Conservation (phyloP, 2,113 vertebrate genomes). For the Willisornis vidua region DNA sequence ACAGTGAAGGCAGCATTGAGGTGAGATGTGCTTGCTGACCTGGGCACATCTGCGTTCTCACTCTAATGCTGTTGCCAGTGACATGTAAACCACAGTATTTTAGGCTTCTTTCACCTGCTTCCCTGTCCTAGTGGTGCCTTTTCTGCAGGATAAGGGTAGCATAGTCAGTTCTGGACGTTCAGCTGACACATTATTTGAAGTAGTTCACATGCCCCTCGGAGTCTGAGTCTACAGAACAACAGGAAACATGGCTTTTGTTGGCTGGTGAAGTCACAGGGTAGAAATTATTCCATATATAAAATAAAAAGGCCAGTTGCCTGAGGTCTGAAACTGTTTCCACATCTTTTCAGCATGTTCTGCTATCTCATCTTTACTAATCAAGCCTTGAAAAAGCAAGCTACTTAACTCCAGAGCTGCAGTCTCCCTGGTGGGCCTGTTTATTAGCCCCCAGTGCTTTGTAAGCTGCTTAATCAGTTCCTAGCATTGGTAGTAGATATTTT, state of each 20-base stretch:
- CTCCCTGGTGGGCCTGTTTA: conserved; percentile 64
- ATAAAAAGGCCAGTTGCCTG: neutral
- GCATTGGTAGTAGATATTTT: conserved; percentile 63
- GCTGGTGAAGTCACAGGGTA: conserved; percentile 25
- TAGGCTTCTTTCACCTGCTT: neutral
- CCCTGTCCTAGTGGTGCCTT: neutral
- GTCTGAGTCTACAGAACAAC: neutral
- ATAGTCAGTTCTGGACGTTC: neutral
- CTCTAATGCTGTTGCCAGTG: neutral
- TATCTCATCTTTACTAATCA: conserved; percentile 65
- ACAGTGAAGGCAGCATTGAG: neutral
- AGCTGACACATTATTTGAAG: neutral
- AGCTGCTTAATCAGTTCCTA: conserved; percentile 75
- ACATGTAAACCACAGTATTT: neutral
- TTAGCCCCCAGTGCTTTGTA: conserved; percentile 63
- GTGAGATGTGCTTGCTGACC: neutral
- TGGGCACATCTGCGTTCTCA: neutral
- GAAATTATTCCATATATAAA: conserved; percentile 41
- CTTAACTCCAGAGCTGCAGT: conserved; percentile 60
- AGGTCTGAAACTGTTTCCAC: conserved; percentile 30
- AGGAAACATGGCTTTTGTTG: neutral
- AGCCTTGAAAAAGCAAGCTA: conserved; percentile 41
- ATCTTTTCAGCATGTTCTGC: conserved; percentile 49
- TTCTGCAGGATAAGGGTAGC: neutral
- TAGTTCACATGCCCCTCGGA: neutral